Conservation (phyloP, 2,888 invertebrate species). For the Toxonevra muliebris region DNA sequence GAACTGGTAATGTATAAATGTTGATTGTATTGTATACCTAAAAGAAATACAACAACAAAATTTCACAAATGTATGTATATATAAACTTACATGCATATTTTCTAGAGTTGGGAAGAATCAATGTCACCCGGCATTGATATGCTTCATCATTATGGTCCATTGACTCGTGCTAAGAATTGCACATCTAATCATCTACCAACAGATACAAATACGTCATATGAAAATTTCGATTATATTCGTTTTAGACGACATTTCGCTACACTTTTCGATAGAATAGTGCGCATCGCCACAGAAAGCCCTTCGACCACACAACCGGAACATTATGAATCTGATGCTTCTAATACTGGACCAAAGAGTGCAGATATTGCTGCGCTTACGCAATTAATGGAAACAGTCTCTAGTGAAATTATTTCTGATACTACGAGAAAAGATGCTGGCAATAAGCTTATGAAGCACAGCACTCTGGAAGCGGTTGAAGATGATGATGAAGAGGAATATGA, state of each 20-base stretch:
- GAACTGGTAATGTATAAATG: conserved; percentile 52
- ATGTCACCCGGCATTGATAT: conserved; percentile 62
- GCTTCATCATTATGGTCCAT: conserved; percentile 61
- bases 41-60: too few species aligned
- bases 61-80: background rate
- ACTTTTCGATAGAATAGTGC: conserved; percentile 60
- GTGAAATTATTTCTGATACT: background rate
- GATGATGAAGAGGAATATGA: conserved; percentile 56
- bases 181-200: conserved; percentile 45
- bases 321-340: background rate
- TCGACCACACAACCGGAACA: background rate
- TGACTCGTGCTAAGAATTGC: conserved; percentile 55
- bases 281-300: conserved; percentile 48
- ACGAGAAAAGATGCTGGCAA: background rate
- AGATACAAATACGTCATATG: conserved; percentile 44
- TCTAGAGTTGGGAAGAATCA: conserved; percentile 63
- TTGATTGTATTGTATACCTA: too few species aligned
- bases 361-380: conserved; percentile 18
- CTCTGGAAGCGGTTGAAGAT: conserved; percentile 57
- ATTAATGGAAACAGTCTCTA: conserved; percentile 15
- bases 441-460: conserved; percentile 32
- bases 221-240: conserved; percentile 57
- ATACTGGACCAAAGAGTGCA: background rate
- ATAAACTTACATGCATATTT: background rate
- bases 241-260: conserved; percentile 59